phyloP scores from a whole-genome alignment of 2,113 vertebrate genomes.

The Trichechus manatus region DNA sequence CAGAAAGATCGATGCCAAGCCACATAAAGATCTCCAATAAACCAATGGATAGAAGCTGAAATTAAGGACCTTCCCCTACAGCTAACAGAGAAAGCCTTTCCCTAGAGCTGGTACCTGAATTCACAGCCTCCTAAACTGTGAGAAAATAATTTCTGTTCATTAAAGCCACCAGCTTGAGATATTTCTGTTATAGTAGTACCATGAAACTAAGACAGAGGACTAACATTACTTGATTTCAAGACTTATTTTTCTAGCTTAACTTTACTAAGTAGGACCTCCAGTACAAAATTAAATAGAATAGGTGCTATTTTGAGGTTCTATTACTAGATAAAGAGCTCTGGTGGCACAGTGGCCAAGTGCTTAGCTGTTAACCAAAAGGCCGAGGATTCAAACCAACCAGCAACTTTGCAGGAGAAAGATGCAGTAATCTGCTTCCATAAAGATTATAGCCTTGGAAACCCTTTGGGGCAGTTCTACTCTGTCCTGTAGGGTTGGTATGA shows the following conservation, averaged over 20 bases:
- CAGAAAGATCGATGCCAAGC: too few species aligned
- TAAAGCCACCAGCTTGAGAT: too few species aligned
- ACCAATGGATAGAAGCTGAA: too few species aligned
- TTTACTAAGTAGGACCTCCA: background rate
- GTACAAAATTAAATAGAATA: background rate
- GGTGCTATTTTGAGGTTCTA: background rate
- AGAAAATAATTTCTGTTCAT: background rate
- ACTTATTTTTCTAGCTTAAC: background rate
- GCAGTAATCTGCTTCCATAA: background rate
- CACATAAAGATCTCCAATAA: too few species aligned
- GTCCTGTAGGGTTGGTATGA: background rate
- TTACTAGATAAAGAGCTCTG: background rate
- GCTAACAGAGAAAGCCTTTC: too few species aligned
- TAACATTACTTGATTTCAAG: background rate
- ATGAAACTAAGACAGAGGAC: background rate
- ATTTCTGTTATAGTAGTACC: background rate
- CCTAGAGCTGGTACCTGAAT: too few species aligned
- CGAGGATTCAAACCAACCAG: background rate
- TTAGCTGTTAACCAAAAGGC: background rate
- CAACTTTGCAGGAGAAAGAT: background rate
- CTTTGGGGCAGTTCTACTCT: background rate
- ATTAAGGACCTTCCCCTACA: too few species aligned
- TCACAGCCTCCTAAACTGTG: too few species aligned
- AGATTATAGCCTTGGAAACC: background rate
- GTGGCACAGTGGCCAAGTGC: too few species aligned